These are phyloP conservation scores for Heterohyrax brucei DNA, from an alignment of 2,797 vertebrate species.

Conservation along the genomic window DNA sequence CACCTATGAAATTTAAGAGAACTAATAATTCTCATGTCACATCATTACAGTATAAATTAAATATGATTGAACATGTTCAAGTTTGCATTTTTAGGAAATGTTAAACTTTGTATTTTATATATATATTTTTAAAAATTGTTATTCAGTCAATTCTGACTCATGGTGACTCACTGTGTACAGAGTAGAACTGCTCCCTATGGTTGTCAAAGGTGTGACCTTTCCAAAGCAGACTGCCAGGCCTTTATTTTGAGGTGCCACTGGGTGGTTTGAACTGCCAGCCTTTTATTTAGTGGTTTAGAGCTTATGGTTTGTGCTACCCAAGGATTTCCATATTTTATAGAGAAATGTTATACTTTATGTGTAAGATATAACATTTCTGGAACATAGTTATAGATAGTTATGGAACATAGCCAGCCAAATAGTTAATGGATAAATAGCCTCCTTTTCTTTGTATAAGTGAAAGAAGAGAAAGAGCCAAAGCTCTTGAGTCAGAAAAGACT, in stretches of 20 bases:
- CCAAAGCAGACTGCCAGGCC: not conserved
- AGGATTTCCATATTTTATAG: not conserved
- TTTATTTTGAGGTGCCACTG: not conserved
- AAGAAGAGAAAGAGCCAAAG: not conserved
- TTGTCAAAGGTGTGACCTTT: not conserved
- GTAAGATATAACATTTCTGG: not conserved
- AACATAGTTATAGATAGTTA: not conserved
- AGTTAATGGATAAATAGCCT: not conserved
- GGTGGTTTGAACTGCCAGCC: not conserved
- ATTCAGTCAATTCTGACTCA: not conserved
- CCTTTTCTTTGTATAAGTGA: not conserved
- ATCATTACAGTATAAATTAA: not conserved
- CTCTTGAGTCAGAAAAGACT: slow-evolving; percentile 38
- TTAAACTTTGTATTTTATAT: not conserved
- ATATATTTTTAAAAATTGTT: not conserved
- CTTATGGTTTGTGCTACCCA: not conserved
- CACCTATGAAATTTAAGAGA: not conserved
- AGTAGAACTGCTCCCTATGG: not conserved
- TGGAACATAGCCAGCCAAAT: no score
- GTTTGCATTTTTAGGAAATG: not conserved
- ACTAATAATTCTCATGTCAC: not conserved
- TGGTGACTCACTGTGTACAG: not conserved
- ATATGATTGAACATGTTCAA: not conserved
- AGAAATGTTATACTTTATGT: slow-evolving; percentile 24
- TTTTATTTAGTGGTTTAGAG: not conserved